These are phyloP conservation scores for Miltochrista miniata DNA, from an alignment of 2,888 invertebrate genomes.

Conservation along the genomic window DNA sequence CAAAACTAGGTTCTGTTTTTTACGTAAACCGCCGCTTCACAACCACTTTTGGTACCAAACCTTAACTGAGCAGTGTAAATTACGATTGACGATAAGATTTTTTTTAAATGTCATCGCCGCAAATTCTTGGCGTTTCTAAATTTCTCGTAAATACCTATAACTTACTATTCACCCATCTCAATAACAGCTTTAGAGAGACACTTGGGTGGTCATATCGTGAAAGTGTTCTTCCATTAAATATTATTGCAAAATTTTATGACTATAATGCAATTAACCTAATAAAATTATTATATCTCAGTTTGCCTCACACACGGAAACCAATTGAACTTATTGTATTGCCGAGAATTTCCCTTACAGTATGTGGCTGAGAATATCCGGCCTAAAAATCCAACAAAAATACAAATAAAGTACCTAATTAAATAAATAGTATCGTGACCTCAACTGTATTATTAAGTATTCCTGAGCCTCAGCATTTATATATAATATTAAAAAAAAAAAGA, in stretches of 20 bases:
- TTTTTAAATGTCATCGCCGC: no score
- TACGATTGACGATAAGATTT: no score
- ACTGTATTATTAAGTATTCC: neutral
- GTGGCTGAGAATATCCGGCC: no score
- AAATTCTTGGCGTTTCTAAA: neutral
- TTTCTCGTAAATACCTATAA: neutral
- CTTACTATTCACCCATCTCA: neutral
- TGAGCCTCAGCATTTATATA: conserved; percentile 5
- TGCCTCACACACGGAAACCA: conserved; percentile 11
- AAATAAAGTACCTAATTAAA: conserved; percentile 24
- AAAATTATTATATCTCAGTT: conserved; percentile 3
- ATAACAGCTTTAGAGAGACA: neutral
- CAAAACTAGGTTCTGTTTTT: no score
- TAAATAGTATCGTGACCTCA: conserved; percentile 38
- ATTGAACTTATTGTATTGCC: neutral
- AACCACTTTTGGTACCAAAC: no score
- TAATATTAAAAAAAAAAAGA: conserved; percentile 31
- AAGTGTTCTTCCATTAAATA: neutral
- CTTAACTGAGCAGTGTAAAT: no score
- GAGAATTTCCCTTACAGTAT: no score
- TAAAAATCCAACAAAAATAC: neutral
- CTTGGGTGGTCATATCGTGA: neutral
- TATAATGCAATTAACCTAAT: conserved; percentile 14
- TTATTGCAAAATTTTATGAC: neutral
- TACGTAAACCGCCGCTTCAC: no score